Evolutionary conservation across 2,113 vertebrate species (phyloP).

Genomic region (Paramormyrops kingsleyae): DNA sequence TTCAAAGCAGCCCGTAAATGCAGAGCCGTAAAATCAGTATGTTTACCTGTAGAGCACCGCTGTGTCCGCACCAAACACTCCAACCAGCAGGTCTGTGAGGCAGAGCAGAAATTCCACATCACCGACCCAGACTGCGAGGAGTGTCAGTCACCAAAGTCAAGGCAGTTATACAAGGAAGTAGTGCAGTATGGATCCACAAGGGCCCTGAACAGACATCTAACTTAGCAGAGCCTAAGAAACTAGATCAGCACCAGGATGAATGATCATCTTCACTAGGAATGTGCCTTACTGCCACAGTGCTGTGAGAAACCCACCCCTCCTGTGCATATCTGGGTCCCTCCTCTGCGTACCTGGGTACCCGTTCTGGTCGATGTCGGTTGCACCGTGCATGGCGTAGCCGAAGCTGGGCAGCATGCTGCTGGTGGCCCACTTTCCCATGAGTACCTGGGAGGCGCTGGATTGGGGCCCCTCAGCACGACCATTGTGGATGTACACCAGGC

Average conservation of each 20-base stretch:
- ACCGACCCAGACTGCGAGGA: not conserved
- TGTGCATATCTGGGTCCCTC: not conserved
- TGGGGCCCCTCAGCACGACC: conserved; percentile 61
- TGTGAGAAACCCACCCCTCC: not conserved
- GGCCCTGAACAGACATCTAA: not conserved
- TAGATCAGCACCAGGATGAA: not conserved
- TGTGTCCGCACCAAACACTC: conserved; percentile 73
- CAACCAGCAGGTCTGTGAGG: conserved; percentile 67
- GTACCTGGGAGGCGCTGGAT: conserved; percentile 56
- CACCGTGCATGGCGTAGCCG: conserved; percentile 72
- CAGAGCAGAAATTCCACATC: conserved; percentile 6
- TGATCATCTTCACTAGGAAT: not conserved
- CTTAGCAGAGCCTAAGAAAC: not conserved
- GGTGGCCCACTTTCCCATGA: conserved; percentile 68
- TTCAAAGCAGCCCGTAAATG: not conserved
- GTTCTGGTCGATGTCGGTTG: conserved; percentile 70
- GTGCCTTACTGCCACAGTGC: not conserved
- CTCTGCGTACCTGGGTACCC: conserved; percentile 67
- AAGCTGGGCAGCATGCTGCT: conserved; percentile 70
- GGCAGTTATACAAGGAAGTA: not conserved
- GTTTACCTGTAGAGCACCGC: conserved; percentile 68
- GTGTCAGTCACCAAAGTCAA: not conserved
- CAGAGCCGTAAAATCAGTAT: not conserved
- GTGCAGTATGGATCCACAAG: not conserved
- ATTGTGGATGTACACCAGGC: conserved; percentile 76